Conservation (phyloP, 2,797 vertebrate species). For the Enteromius trimaculatus region DNA sequence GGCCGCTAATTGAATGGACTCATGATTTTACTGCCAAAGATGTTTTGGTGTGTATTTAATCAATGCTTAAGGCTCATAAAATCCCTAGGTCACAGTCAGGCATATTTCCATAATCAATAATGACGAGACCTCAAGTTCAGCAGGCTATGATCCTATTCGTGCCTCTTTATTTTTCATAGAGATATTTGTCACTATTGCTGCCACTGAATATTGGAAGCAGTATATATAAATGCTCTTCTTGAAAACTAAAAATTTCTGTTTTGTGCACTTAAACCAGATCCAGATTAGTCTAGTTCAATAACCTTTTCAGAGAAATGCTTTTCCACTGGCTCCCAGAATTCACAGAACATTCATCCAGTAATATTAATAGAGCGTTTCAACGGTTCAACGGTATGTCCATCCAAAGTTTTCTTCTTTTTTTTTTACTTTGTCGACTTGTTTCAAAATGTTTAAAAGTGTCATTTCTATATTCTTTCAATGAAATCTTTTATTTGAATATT, state of each 20-base stretch:
- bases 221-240: slow-evolving; percentile 29
- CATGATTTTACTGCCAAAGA: slow-evolving; percentile 72
- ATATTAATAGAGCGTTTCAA: not conserved
- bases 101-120: slow-evolving; percentile 75
- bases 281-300: slow-evolving; percentile 9
- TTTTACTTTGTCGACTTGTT: too few relatives aligned
- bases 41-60: slow-evolving; percentile 75
- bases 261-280: not conserved
- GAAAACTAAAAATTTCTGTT: not conserved
- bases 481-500: too few relatives aligned
- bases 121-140: slow-evolving; percentile 73
- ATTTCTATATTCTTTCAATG: too few relatives aligned
- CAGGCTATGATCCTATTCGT: slow-evolving; percentile 63
- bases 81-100: slow-evolving; percentile 60
- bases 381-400: not conserved
- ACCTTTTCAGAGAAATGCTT: slow-evolving; percentile 23
- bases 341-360: not conserved
- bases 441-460: too few relatives aligned
- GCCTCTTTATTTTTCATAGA: slow-evolving; percentile 69
- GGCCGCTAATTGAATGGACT: slow-evolving; percentile 68
- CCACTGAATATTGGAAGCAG: slow-evolving; percentile 60
- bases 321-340: not conserved
- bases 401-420: too few relatives aligned
- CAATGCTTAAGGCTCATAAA: slow-evolving; percentile 77
- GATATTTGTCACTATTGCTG: slow-evolving; percentile 69